Conservation (phyloP, 2,113 vertebrate species). For the Stigmatopora nigra region DNA sequence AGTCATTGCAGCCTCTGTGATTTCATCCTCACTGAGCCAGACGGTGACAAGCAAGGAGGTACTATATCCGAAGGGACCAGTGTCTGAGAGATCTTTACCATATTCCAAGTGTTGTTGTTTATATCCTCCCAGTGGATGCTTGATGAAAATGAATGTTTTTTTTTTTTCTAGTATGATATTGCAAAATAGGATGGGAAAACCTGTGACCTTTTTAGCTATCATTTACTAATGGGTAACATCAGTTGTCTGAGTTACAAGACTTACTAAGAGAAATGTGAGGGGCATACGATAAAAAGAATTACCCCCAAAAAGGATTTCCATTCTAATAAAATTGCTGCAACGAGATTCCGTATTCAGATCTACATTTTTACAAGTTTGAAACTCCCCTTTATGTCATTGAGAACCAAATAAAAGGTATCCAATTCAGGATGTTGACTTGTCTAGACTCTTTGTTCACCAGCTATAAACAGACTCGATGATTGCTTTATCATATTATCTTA, state of each 20-base stretch:
- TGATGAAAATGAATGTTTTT: neutral
- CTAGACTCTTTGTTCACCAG: neutral
- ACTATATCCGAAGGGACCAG: conserved; percentile 13
- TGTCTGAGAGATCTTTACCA: conserved; percentile 2
- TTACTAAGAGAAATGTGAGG: too few relatives aligned
- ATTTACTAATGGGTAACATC: neutral
- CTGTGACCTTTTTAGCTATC: neutral
- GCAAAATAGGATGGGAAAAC: neutral
- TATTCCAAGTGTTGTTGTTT: conserved; percentile 2
- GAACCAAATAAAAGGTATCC: neutral
- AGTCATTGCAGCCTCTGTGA: conserved; percentile 47
- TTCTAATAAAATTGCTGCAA: neutral
- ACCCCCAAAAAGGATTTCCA: neutral
- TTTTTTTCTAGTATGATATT: neutral
- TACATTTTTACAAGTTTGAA: too few relatives aligned
- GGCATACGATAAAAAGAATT: too few relatives aligned
- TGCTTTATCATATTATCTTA: neutral
- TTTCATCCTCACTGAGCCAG: conserved; percentile 40
- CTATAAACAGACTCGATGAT: neutral
- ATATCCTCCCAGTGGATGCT: neutral
- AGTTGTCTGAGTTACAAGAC: neutral
- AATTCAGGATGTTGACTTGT: neutral
- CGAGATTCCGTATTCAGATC: neutral
- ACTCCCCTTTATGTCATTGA: too few relatives aligned
- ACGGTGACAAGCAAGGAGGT: conserved; percentile 25